phyloP scores from a whole-genome alignment of 2,113 vertebrate species.

The Mirounga angustirostris region DNA sequence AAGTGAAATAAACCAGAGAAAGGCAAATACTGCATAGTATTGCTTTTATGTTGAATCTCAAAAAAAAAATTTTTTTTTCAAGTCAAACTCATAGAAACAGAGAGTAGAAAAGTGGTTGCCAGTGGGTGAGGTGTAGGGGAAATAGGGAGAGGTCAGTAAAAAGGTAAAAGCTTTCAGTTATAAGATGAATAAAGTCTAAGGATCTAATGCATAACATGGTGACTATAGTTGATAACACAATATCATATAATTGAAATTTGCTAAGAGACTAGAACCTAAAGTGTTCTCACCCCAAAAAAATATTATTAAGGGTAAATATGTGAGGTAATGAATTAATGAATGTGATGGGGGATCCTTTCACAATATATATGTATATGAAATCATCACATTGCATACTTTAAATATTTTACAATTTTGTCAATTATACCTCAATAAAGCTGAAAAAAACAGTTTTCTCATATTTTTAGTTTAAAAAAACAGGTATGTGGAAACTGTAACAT shows the following conservation, averaged over 20 bases:
- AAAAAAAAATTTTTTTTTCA: background rate
- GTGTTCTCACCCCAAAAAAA: background rate
- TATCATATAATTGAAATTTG: background rate
- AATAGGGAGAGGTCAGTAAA: background rate
- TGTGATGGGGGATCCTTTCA: background rate
- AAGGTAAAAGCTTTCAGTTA: background rate
- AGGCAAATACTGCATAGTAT: background rate
- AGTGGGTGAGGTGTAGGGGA: no score
- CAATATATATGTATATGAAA: background rate
- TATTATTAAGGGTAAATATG: background rate
- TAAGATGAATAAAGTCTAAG: background rate
- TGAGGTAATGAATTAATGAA: background rate
- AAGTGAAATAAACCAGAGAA: slow-evolving; percentile 6
- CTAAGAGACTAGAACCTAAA: background rate
- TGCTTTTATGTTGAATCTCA: background rate
- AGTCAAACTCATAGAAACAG: background rate
- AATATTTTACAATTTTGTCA: background rate
- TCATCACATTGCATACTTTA: background rate
- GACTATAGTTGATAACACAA: background rate
- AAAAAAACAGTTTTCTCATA: background rate
- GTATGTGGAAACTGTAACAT: background rate
- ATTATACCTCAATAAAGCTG: background rate
- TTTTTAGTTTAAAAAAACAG: background rate
- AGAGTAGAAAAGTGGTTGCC: background rate
- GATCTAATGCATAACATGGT: background rate